A percentile compares a stretch with the other conserved stretches of the same genome.
Evolutionary conservation across 2,888 invertebrate species (phyloP).

Genomic region (Hoplodrina blanda): DNA sequence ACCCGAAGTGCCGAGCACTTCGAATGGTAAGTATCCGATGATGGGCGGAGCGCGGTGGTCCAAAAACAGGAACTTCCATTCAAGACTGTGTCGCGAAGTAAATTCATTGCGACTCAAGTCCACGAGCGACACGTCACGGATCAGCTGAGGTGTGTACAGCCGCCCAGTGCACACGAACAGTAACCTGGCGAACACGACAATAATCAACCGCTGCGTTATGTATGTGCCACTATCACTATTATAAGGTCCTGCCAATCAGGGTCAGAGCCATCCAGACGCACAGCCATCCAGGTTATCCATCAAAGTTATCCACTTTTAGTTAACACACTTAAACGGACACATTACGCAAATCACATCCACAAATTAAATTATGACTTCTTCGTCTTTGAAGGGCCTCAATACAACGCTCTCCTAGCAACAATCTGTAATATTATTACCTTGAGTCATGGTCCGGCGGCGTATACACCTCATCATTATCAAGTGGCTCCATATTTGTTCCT

Average conservation of each 20-base stretch:
- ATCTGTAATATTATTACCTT: slow-evolving; percentile 66
- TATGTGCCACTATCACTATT: not conserved
- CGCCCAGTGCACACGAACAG: slow-evolving; percentile 96
- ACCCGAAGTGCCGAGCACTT: slow-evolving; percentile 98
- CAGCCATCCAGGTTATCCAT: too few species aligned
- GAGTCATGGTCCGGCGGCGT: slow-evolving; percentile 71
- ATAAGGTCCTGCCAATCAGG: too few species aligned
- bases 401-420: too few species aligned
- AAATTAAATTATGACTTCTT: too few species aligned
- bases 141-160: slow-evolving; percentile 95
- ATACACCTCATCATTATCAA: slow-evolving; percentile 70
- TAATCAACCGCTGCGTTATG: not conserved
- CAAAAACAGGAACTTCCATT: slow-evolving; percentile 98
- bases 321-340: too few species aligned
- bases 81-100: slow-evolving; percentile 97
- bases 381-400: too few species aligned
- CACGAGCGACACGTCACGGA: slow-evolving; percentile 95
- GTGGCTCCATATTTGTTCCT: slow-evolving; percentile 75
- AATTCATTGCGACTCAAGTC: slow-evolving; percentile 96
- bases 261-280: too few species aligned
- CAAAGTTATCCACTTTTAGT: too few species aligned
- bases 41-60: slow-evolving; percentile 98
- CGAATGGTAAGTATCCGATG: slow-evolving; percentile 98
- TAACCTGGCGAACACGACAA: slow-evolving; percentile 79
- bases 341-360: too few species aligned